Conservation (phyloP, 37 sponge, comb jelly and placozoan genomes). For the Aplysina aerophoba region DNA sequence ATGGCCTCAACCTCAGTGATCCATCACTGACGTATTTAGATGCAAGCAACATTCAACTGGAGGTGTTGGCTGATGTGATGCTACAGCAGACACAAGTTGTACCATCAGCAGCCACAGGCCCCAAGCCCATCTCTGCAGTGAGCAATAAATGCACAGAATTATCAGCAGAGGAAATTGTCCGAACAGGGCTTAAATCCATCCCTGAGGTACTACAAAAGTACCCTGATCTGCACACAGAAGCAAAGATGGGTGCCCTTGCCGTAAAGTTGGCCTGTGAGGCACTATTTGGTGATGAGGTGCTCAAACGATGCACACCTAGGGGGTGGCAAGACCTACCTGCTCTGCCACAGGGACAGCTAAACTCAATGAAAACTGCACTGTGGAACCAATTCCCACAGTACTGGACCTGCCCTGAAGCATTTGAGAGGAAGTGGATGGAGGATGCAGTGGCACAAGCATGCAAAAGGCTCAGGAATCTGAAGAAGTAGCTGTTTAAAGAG, state of each 20-base stretch:
- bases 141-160: neutral
- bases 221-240: neutral
- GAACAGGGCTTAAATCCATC: constrained; percentile 5
- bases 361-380: neutral
- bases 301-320: constrained; percentile 28
- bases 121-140: neutral
- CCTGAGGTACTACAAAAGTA: constrained; percentile 14
- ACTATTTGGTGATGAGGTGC: neutral
- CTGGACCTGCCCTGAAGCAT: neutral
- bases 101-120: neutral
- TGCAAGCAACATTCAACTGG: neutral
- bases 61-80: neutral
- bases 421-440: neutral
- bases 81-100: neutral
- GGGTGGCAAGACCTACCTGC: neutral
- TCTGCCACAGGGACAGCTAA: constrained; percentile 18
- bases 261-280: constrained; percentile 5
- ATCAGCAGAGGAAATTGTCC: neutral
- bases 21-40: neutral
- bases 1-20: neutral
- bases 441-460: constrained; percentile 4
- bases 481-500: neutral
- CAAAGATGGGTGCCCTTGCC: neutral
- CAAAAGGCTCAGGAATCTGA: neutral
- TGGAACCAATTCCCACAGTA: neutral